phyloP scores from a whole-genome alignment of 2,888 invertebrate species.

The Phyllotreta cruciferae region DNA sequence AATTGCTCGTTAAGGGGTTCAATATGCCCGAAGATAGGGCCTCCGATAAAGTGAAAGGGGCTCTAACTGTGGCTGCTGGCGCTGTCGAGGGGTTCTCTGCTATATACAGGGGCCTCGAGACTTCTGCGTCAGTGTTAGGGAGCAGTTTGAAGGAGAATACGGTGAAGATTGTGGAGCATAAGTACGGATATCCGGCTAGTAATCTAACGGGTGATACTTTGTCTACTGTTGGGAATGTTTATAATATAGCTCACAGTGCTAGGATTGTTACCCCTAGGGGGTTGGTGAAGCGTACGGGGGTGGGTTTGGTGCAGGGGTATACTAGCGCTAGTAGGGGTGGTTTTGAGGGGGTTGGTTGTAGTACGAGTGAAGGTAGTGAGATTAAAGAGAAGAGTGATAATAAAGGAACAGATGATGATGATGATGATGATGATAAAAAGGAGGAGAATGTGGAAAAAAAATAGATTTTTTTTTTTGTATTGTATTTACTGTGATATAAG shows the following conservation, averaged over 20 bases:
- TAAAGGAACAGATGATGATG: no score
- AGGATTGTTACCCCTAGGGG: conserved; percentile 72
- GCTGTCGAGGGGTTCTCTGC: conserved; percentile 75
- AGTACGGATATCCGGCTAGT: conserved; percentile 75
- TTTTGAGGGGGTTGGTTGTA: background rate
- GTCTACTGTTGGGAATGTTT: conserved; percentile 74
- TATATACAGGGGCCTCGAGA: conserved; percentile 74
- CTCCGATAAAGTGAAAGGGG: conserved; percentile 65
- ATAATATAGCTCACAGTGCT: conserved; percentile 69
- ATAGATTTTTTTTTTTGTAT: no score
- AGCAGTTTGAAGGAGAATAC: conserved; percentile 73
- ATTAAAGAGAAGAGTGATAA: no score
- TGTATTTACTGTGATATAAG: no score
- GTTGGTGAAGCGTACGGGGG: conserved; percentile 63
- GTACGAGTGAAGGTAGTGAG: no score
- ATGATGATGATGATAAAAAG: no score
- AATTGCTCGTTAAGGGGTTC: conserved; percentile 65
- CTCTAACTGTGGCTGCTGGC: conserved; percentile 73
- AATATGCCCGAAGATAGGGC: conserved; percentile 65
- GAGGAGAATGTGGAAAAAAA: no score
- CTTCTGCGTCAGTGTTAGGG: conserved; percentile 72
- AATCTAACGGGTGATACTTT: conserved; percentile 71
- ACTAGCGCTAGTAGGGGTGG: conserved; percentile 17
- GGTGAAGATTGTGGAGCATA: conserved; percentile 75
- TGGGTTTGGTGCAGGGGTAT: conserved; percentile 30